Evolutionary conservation across 2,888 invertebrate species (phyloP), one percentile per base, ranked within the genome.

Genomic region (Cantharis lateralis): DNA sequence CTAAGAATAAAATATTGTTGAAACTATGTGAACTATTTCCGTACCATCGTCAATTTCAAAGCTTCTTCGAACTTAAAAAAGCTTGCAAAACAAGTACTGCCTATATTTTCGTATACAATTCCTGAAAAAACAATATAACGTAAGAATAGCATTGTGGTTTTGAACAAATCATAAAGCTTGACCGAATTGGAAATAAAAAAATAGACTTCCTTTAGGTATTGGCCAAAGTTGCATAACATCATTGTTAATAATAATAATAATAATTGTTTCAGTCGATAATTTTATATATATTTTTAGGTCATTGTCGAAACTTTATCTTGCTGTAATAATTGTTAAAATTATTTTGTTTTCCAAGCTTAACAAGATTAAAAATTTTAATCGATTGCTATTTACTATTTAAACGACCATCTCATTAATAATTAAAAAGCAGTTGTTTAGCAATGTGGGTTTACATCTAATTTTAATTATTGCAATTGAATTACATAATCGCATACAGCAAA

Each of bases 31-130:
- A 66, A 66, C 20, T 13, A 66, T 66, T 66, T 66, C 64, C 64
- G 64, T 66, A 13, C 20, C 64, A 20, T 66, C n/a, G 24, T n/a
- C 9, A 20, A n/a, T 66, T 20, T 20, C n/a, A 66, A 24, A 66
- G 64, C 64, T 66, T 66, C 64, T 66, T 66, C 64, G 64, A 66
- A 66, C 20, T 66, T 66, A n/a, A 66, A 66, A 66, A 16, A 66
- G 64, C 64, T 66, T 66, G n/a, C 15, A 66, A 66, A 66, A 66
- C 64, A 9, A 16, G 18, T 66, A 18, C 64, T n/a, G 24, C 64
- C 9, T 66, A n/a, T 48, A n/a, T 24, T 20, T n/a, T 20, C 64
- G n/a, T 24, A 20, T 15, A 24, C 64, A 66, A 66, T 20, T 66
- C 20, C 64, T n/a, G 20, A 66, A 66, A 66, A 66, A 66, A 10